These are phyloP conservation scores for Bucorvus abyssinicus DNA, from an alignment of 2,797 vertebrate genomes.

Conservation along the genomic window DNA sequence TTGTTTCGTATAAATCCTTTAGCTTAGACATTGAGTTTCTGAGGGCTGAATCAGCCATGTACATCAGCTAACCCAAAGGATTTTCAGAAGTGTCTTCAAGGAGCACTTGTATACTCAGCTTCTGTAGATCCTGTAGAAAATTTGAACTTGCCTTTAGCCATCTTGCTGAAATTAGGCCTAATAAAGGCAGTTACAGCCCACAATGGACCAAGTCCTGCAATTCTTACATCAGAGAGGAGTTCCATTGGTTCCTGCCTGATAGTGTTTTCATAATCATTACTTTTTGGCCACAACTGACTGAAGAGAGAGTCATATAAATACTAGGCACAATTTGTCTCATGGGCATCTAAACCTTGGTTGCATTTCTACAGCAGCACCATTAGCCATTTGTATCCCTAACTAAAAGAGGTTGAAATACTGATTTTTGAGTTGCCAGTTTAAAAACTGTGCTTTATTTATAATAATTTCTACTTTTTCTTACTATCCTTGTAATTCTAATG, in stretches of 20 bases:
- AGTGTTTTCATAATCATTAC: not conserved
- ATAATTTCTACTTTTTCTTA: not conserved
- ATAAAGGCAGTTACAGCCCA: not conserved
- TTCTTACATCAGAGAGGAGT: not conserved
- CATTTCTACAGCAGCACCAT: not conserved
- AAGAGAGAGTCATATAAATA: not conserved
- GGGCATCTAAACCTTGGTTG: not conserved
- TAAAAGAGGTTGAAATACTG: not conserved
- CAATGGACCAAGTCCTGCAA: not conserved
- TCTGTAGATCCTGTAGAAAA: not conserved
- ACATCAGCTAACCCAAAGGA: not conserved
- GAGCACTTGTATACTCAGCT: not conserved
- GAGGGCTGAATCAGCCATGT: not conserved
- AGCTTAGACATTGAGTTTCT: not conserved
- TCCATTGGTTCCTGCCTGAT: not conserved
- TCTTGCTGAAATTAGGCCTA: not conserved
- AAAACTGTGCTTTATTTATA: not conserved
- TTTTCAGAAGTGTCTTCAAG: not conserved
- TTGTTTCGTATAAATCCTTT: constrained; percentile 12
- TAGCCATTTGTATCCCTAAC: not conserved
- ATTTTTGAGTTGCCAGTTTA: not conserved
- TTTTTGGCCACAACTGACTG: not conserved
- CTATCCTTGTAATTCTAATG: not conserved
- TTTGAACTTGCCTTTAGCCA: not conserved
- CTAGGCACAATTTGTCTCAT: not conserved